phyloP scores from a whole-genome alignment of 1,140 invertebrate genomes.

The Galleria mellonella region DNA sequence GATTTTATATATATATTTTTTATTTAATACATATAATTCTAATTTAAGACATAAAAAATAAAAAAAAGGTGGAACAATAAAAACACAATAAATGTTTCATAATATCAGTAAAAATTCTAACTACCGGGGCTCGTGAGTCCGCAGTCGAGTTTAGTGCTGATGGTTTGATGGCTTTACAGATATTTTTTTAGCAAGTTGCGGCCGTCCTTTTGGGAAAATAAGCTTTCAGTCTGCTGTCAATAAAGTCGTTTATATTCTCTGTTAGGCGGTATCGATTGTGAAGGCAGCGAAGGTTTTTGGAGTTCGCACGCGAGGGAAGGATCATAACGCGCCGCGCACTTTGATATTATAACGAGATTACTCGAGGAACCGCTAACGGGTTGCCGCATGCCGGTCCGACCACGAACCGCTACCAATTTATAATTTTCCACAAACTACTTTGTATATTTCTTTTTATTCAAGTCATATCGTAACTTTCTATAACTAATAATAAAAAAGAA shows the following conservation, averaged over 20 bases:
- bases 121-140: slow-evolving; percentile 13
- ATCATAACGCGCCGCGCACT: slow-evolving; percentile 45
- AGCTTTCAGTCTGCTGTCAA: slow-evolving; percentile 27
- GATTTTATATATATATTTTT: no score
- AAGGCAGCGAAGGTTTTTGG: slow-evolving; percentile 37
- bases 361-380: slow-evolving; percentile 29
- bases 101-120: slow-evolving; percentile 1
- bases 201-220: slow-evolving; percentile 23
- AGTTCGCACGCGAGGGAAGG: slow-evolving; percentile 49
- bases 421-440: not conserved
- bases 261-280: slow-evolving; percentile 44
- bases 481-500: no score
- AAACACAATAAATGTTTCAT: slow-evolving; percentile 1
- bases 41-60: no score
- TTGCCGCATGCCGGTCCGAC: not conserved
- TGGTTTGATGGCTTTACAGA: slow-evolving; percentile 29
- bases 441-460: not conserved
- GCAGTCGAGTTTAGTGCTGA: slow-evolving; percentile 19
- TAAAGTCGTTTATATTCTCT: slow-evolving; percentile 43
- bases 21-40: no score
- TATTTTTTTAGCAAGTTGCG: slow-evolving; percentile 25
- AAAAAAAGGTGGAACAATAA: no score
- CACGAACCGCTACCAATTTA: slow-evolving; percentile 8
- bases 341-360: slow-evolving; percentile 53
- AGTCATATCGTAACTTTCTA: slow-evolving; percentile 1